phyloP scores from a whole-genome alignment of 2,113 vertebrate genomes.

The Apaloderma vittatum region DNA sequence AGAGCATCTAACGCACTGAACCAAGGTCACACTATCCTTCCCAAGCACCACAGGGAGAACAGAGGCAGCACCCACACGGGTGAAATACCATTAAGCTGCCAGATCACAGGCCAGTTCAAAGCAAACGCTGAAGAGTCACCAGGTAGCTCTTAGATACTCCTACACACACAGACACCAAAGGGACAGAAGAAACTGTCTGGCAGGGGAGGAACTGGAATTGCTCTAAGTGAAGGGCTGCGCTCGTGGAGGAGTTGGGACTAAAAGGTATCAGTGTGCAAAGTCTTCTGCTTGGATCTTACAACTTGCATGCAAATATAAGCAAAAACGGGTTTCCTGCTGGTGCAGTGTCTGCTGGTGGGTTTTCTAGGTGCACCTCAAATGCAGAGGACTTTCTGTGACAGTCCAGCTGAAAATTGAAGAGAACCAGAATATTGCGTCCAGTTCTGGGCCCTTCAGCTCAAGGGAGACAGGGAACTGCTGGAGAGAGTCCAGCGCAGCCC shows the following conservation, averaged over 20 bases:
- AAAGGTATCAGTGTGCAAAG: not conserved
- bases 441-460: no score
- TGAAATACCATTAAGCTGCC: not conserved
- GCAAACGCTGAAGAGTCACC: not conserved
- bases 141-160: not conserved
- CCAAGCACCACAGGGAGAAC: not conserved
- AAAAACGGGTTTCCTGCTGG: not conserved
- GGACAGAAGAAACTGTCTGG: not conserved
- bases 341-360: not conserved
- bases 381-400: accelerated
- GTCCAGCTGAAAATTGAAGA: not conserved
- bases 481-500: no score
- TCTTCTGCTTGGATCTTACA: not conserved
- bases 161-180: not conserved
- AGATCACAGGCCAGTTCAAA: not conserved
- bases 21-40: not conserved
- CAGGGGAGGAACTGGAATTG: not conserved
- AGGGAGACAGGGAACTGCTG: no score
- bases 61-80: not conserved
- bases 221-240: not conserved
- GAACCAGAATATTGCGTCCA: no score
- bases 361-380: not conserved
- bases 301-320: not conserved
- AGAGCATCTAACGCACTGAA: not conserved
- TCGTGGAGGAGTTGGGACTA: not conserved